Base-by-base conservation (phyloP, 2,113 vertebrate genomes). In the Grantiella picta region DNA sequence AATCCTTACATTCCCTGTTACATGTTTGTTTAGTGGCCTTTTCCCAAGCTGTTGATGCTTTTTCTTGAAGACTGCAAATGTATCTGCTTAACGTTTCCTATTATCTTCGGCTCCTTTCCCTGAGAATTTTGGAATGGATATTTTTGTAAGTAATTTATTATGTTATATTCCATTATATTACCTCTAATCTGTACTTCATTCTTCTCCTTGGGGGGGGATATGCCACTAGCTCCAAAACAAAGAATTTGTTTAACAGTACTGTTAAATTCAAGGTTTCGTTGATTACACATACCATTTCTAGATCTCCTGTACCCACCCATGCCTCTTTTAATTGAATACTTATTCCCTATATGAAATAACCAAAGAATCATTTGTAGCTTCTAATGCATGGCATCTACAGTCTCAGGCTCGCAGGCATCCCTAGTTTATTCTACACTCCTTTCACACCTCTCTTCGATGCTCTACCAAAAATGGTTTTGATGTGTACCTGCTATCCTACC, bases 1-100 rank as follows among this genome's bases (percentile, higher is more conserved):
- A 94, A 94, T 66, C 82, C 60, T 95, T 83, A 90, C 9, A 86
- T 64, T 88, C 78, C 27, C 40, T 81, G 47, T 83, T 95, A 95
- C 91, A 94, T 45, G 24, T 60, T 44, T 78, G 11, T 77, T 96
- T 44, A 95, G 84, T 53, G 91, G 59, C 44, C 50, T 92, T 89
- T 91, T 82, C 92, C 66, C 36, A 83, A 23, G 60, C 69, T 95
- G 72, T 84, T 84, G 96, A 61, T 75, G 56, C 3, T 53, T 78
- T 63, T 92, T 93, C 73, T 36, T 89, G 83, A 77, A 92, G 69
- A 60, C 20, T 4, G 1, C 40, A 91, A 93, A 92, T 93, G 79
- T 87, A 85, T 76, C 69, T 89, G 71, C 38, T 65, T 77, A 91
- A 61, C 56, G 49, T 56, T 89, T 94, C 57, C 33, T 85, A 87